Conservation (phyloP, 2,888 invertebrate species). For the Limnephilus marmoratus region DNA sequence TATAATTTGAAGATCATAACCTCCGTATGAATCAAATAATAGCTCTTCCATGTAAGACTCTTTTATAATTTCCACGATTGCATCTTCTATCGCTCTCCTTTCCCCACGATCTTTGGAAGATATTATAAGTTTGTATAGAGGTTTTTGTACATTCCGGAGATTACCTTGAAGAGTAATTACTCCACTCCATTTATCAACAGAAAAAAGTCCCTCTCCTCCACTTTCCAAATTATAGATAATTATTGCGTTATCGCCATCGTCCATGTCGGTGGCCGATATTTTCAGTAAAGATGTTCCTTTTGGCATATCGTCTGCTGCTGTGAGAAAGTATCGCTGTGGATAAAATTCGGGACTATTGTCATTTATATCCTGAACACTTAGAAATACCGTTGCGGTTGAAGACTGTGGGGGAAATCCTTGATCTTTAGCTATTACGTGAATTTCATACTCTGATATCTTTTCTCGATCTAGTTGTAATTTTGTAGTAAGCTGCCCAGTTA, state of each 20-base stretch:
- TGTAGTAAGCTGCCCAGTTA: conserved; percentile 91
- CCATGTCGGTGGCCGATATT: conserved; percentile 90
- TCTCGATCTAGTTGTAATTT: conserved; percentile 89
- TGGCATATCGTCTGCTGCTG: conserved; percentile 83
- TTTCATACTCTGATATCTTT: conserved; percentile 85
- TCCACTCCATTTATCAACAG: conserved; percentile 87
- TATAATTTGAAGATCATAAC: conserved; percentile 88
- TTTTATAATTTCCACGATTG: conserved; percentile 88
- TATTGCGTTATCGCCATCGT: conserved; percentile 92
- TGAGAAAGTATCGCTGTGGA: conserved; percentile 90
- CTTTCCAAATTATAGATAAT: conserved; percentile 87
- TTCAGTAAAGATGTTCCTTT: conserved; percentile 82
- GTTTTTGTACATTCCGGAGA: conserved; percentile 81
- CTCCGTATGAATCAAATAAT: conserved; percentile 85
- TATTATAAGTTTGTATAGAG: conserved; percentile 84
- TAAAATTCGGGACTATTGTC: conserved; percentile 96
- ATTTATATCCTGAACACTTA: conserved; percentile 91
- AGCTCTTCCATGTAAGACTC: conserved; percentile 84
- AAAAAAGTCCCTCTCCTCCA: conserved; percentile 88
- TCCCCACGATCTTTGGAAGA: conserved; percentile 91
- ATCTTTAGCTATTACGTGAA: conserved; percentile 92
- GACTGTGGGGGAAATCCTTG: conserved; percentile 94
- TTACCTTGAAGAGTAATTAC: conserved; percentile 83
- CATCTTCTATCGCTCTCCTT: conserved; percentile 83
- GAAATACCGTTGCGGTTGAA: conserved; percentile 90